Percentiles rank a stretch among this genome's conserved stretches.
phyloP scores from a whole-genome alignment of 2,888 invertebrate genomes.

The Helobdella robusta region DNA sequence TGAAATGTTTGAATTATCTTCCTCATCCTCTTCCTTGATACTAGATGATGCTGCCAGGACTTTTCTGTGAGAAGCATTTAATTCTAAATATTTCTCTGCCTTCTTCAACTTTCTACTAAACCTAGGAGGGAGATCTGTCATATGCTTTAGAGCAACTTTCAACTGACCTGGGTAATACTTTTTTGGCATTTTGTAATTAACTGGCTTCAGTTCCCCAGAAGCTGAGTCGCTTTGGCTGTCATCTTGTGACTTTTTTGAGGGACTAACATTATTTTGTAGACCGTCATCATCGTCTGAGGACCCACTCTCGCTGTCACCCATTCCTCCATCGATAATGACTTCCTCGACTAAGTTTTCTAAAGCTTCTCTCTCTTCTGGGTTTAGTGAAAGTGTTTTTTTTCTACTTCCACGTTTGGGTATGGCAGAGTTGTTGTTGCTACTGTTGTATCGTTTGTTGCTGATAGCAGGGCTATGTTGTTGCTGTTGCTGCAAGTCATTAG shows the following conservation, averaged over 20 bases:
- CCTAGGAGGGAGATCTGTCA: conserved; percentile 27
- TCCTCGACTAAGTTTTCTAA: conserved; percentile 27
- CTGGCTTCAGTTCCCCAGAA: not conserved
- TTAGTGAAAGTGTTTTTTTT: conserved; percentile 26
- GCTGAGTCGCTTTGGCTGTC: not conserved
- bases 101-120: conserved; percentile 28
- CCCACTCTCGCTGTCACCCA: conserved; percentile 25
- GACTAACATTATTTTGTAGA: no score
- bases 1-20: conserved; percentile 10
- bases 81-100: conserved; percentile 26
- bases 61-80: conserved; percentile 14
- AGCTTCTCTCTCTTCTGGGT: conserved; percentile 29
- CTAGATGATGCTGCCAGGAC: not conserved
- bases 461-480: no score
- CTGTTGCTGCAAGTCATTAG: no score
- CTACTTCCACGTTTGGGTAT: conserved; percentile 22
- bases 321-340: conserved; percentile 27
- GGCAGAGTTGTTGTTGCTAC: not conserved
- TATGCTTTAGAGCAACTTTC: conserved; percentile 29
- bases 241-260: not conserved
- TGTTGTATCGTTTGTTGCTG: no score
- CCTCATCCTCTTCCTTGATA: conserved; percentile 28
- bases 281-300: conserved; percentile 25
- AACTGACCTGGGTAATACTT: conserved; percentile 28
- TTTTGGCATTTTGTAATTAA: conserved; percentile 19